Conservation (phyloP, 2,797 vertebrate species). For the Crenichthys baileyi region DNA sequence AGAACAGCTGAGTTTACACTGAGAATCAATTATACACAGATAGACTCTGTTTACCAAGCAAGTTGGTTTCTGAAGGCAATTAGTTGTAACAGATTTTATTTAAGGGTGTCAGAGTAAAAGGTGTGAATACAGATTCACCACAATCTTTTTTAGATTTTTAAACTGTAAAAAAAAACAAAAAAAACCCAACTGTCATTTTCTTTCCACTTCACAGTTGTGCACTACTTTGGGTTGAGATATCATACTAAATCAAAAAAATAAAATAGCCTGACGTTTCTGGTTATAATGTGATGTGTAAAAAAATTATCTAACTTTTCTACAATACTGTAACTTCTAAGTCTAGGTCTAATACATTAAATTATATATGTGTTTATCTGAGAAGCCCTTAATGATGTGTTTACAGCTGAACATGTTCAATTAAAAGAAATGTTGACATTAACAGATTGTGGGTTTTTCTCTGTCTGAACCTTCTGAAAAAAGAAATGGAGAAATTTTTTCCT, state of each 20-base stretch:
- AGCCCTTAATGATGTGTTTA: constrained; percentile 22
- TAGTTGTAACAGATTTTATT: neutral
- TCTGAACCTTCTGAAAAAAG: neutral
- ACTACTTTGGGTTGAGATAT: neutral
- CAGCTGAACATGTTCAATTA: constrained; percentile 36
- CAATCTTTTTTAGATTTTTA: neutral
- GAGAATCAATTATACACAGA: neutral
- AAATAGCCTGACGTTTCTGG: neutral
- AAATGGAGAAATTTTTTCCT: neutral
- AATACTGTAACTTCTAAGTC: neutral
- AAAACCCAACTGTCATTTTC: no score
- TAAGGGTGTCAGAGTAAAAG: neutral
- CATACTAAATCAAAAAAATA: neutral
- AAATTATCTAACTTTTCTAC: neutral
- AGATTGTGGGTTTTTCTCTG: neutral
- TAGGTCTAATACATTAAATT: neutral
- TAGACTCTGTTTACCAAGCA: neutral
- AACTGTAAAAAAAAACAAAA: no score
- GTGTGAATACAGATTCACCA: neutral
- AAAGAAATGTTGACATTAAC: constrained; percentile 15
- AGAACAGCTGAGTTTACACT: neutral
- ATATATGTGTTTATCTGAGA: neutral
- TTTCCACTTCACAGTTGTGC: no score
- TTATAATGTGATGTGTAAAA: neutral
- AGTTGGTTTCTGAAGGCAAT: neutral